Evolutionary conservation across 1,140 invertebrate species (phyloP).

Genomic region (Brachionus calyciflorus): DNA sequence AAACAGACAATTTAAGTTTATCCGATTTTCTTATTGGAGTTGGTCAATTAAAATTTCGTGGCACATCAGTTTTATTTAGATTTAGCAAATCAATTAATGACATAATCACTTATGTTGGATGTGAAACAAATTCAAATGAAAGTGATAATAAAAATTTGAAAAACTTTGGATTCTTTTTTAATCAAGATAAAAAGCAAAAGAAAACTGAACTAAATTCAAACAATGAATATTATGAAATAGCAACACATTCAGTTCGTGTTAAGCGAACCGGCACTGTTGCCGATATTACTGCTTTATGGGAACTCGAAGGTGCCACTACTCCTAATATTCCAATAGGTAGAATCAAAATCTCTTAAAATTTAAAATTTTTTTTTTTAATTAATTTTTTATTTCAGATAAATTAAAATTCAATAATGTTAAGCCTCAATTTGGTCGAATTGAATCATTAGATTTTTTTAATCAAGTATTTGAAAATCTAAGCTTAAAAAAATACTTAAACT

Average conservation of each 20-base stretch:
- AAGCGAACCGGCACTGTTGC: constrained; percentile 61
- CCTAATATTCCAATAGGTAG: constrained; percentile 51
- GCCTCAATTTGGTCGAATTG: constrained; percentile 11
- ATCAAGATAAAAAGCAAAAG: background rate
- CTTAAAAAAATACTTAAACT: background rate
- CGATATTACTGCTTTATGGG: constrained; percentile 63
- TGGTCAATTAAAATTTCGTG: constrained; percentile 64
- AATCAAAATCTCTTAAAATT: no score
- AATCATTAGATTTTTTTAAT: constrained; percentile 35
- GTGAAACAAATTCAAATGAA: background rate
- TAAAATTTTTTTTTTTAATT: background rate
- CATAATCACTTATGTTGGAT: background rate
- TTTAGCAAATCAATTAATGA: constrained; percentile 48
- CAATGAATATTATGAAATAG: constrained; percentile 59
- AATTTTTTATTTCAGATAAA: background rate
- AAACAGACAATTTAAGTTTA: constrained; percentile 54
- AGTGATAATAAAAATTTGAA: background rate
- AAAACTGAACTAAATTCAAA: background rate
- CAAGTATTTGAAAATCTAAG: background rate
- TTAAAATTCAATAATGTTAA: constrained; percentile 23
- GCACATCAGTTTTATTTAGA: constrained; percentile 64
- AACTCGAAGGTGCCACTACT: constrained; percentile 52
- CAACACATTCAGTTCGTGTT: constrained; percentile 64
- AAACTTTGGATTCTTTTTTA: background rate
- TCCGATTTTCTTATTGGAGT: constrained; percentile 63